Base-by-base conservation (phyloP, 1,140 invertebrate species). In the Trissolcus basalis region DNA sequence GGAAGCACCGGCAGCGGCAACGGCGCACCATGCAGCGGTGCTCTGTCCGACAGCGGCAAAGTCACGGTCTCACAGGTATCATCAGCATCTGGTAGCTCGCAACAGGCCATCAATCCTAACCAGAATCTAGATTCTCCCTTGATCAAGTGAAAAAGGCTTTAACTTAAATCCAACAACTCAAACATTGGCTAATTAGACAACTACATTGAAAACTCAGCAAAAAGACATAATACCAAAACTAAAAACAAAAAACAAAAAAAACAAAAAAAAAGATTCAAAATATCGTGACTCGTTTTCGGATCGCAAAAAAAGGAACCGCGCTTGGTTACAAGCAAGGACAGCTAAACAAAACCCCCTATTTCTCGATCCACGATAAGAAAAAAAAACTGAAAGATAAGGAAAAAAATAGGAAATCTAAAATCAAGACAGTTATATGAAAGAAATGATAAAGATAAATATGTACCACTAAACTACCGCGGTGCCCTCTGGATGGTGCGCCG, bases 61-160 rank as follows among this genome's bases (percentile, higher is more conserved):
- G 83, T 69, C 79, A 81, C 82, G 75, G 84, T 83, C 78, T 79
- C 83, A 73, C 86, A 87, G 81, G 84, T 86, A 85, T 83, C 87
- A 81, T 85, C 86, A 69, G 83, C 86, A 71, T 84, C 84, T 15
- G 80, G 84, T 67, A 80, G 81, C 59, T 86, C 85, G 65, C 86
- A 87, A 69, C 86, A 88, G 84, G 19, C 19, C 19, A 85, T 85
- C 85, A 89, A 87, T 74, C 83, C 87, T 63, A 88, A 86, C 82
- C 82, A 86, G 81, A 89, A 87, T 83, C 81, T 88, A 86, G 87
- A 89, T 65, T 87, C 87, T 63, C 86, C 85, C 67, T 65, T 89
- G 81, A 87, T 88, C 80, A 89, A 89, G 86, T 88, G 87, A 89
- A 88, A 87, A 87, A 87, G 86, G 86, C 86, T 89, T 89, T 88